phyloP scores from a whole-genome alignment of 2,888 invertebrate species.

The Perizoma flavofasciatum region DNA sequence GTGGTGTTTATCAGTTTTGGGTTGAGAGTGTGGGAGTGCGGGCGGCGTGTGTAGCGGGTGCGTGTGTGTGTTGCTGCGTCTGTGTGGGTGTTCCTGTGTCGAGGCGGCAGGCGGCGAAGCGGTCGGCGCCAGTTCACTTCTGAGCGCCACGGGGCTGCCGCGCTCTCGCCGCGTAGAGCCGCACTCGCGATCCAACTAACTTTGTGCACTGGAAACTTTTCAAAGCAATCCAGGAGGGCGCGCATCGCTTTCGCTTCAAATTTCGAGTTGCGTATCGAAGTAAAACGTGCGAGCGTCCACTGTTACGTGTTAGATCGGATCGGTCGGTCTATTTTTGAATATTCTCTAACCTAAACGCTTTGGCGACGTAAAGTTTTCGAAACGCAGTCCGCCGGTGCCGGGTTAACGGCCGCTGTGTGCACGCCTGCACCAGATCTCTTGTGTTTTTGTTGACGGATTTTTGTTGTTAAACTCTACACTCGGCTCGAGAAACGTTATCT shows the following conservation, averaged over 20 bases:
- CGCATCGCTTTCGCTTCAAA: constrained; percentile 55
- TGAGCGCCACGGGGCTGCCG: constrained; percentile 74
- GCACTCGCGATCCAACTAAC: constrained; percentile 74
- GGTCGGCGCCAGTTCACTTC: constrained; percentile 71
- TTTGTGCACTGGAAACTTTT: constrained; percentile 83
- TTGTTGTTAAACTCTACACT: constrained; percentile 74
- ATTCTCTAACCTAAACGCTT: constrained; percentile 73
- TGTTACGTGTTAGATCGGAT: constrained; percentile 66
- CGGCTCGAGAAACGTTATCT: constrained; percentile 73
- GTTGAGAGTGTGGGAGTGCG: constrained; percentile 50
- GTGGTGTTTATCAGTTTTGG: constrained; percentile 75
- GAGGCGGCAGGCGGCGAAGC: constrained; percentile 53
- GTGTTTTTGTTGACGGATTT: constrained; percentile 82
- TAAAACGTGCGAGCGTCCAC: constrained; percentile 58
- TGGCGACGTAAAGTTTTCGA: constrained; percentile 79
- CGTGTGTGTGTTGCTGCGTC: constrained; percentile 46
- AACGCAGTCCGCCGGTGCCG: constrained; percentile 76
- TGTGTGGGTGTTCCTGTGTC: constrained; percentile 71
- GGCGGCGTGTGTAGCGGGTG: constrained; percentile 44
- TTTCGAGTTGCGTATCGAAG: constrained; percentile 55
- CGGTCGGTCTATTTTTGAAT: constrained; percentile 82
- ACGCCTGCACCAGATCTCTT: constrained; percentile 75
- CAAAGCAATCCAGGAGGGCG: constrained; percentile 63
- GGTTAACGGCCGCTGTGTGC: constrained; percentile 81
- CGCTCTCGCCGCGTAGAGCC: constrained; percentile 66